phyloP scores from a whole-genome alignment of 2,888 invertebrate genomes.

The Pollenia griseotomentosa region DNA sequence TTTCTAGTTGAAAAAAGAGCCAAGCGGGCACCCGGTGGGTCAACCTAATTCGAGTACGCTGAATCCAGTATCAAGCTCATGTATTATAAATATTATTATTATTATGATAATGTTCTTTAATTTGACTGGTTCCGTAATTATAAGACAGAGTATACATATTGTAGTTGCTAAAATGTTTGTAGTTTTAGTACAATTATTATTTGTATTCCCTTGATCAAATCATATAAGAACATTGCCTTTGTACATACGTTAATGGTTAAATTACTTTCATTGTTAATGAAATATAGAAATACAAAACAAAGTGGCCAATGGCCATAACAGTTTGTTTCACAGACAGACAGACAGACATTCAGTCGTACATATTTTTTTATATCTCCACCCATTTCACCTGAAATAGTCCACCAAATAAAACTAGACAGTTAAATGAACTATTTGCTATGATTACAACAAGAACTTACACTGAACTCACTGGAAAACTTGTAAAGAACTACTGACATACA shows the following conservation, averaged over 20 bases:
- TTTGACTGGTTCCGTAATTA: too few relatives aligned
- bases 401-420: conserved; percentile 11
- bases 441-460: conserved; percentile 4
- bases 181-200: conserved; percentile 6
- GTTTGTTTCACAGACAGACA: neutral
- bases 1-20: too few relatives aligned
- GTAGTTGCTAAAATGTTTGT: neutral
- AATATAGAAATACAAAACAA: conserved; percentile 42
- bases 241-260: conserved; percentile 28
- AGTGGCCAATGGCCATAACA: conserved; percentile 40
- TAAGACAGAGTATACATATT: neutral
- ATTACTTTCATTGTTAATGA: conserved; percentile 68
- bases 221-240: conserved; percentile 13
- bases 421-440: conserved; percentile 55
- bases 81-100: too few relatives aligned
- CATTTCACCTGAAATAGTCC: too few relatives aligned
- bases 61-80: too few relatives aligned
- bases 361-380: neutral
- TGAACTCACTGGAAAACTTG: neutral
- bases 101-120: too few relatives aligned
- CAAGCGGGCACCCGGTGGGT: too few relatives aligned
- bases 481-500: neutral
- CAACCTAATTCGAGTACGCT: too few relatives aligned
- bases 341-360: neutral
- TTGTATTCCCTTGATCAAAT: conserved; percentile 38